Evolutionary conservation across 2,797 vertebrate genomes (phyloP), one percentile per base, ranked within the genome.

Genomic region (Muraenolepis orangiensis): DNA sequence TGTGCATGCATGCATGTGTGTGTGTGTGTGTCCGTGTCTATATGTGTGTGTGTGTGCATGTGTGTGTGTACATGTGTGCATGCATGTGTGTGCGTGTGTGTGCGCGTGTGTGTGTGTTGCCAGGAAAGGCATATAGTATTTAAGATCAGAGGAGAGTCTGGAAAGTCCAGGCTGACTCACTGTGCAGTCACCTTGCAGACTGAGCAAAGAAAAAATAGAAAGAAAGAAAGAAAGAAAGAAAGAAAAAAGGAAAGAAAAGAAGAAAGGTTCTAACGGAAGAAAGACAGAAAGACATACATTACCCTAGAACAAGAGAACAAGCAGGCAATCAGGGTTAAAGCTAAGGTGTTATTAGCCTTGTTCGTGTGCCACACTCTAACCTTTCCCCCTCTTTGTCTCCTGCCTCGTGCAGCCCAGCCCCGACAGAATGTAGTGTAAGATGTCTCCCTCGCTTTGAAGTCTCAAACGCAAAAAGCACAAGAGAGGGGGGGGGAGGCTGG

Each of bases 131-230:
- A 67, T 16, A 0, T 61, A 32, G 51, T 82, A 82, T 86, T 76
- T 46, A n/a, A 87, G 83, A 88, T 87, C 85, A 84, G 85, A 87
- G 81, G 64, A 79, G 77, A 74, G 61, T 69, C 80, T 89, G 91
- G 91, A 91, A 92, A 92, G 88, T 89, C 90, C 90, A 68, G 8
- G 80, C 83, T 89, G 87, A 92, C 90, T 91, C 91, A 91, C 72
- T 3, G 40, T n/a, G 74, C 73, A 82, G 84, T 87, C 88, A 90
- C 85, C 84, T 84, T 81, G 72, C 76, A 77, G 78, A 72, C 70
- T 81, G 31, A 66, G 28, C 70, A 12, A 13, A 66, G 16, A 26
- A n/a, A 82, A 64, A 20, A 71, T 12, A 13, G 67, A n/a, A 16
- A 42, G 2, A 20, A 13, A 16, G 18, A 28, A 14, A 29, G 31